Conservation (phyloP, 2,797 vertebrate genomes). For the Mormyrops boulengeri region DNA sequence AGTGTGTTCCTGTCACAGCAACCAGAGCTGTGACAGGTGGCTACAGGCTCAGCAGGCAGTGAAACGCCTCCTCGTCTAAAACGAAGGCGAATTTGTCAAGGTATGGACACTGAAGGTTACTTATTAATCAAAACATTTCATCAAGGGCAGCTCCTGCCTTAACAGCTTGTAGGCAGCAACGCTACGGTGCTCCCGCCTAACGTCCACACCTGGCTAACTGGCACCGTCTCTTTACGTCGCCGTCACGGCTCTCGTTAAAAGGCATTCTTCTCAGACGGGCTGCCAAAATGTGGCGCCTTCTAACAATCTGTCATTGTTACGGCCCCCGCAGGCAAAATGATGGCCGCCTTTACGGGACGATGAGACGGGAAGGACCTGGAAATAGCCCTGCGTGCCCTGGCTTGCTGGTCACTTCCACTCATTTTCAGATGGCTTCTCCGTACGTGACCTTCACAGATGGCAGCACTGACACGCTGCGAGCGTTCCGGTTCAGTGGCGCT, state of each 20-base stretch:
- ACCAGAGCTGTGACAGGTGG: background rate
- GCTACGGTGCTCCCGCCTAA: background rate
- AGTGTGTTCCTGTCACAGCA: background rate
- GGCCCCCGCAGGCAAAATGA: background rate
- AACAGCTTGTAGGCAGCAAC: background rate
- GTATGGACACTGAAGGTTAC: background rate
- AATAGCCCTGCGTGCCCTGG: background rate
- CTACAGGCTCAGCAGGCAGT: background rate
- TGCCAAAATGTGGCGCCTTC: background rate
- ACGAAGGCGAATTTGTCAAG: slow-evolving; percentile 1
- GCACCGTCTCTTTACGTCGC: background rate
- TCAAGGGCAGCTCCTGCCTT: background rate
- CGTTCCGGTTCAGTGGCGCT: background rate
- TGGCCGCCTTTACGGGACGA: background rate
- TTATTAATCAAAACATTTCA: slow-evolving; percentile 14
- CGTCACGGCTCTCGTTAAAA: background rate
- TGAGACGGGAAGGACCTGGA: background rate
- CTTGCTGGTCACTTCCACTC: background rate
- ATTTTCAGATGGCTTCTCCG: background rate
- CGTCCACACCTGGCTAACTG: background rate
- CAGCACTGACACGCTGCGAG: background rate
- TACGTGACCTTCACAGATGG: background rate
- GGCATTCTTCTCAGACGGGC: background rate
- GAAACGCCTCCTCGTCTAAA: background rate
- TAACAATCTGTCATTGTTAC: background rate